Base-by-base conservation (phyloP, 1,140 invertebrate genomes). In the Heliconius himera region DNA sequence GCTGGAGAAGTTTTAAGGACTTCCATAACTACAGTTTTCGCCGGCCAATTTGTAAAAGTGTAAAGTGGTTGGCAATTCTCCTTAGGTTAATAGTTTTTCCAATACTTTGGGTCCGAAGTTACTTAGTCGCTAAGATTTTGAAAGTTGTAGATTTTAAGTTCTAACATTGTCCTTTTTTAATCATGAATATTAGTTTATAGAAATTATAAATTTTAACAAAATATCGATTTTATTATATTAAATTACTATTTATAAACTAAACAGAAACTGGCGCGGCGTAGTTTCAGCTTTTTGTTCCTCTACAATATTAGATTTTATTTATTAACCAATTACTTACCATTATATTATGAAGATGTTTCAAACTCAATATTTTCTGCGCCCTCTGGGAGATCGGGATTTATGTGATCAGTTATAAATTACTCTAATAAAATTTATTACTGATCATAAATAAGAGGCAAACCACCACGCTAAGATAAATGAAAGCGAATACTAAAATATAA, bases 1-100 rank as follows among this genome's bases (percentile, higher is more conserved):
- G 41, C 11, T 56, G 54, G n/a, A 5, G 74, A 70, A 79, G 72
- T 78, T 74, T 41, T 79, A 46, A 76, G 73, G 38, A 74, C 36
- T 22, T 60, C 73, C 36, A 73, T 70, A 46, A 73, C 76, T 70
- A 77, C 29, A 75, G 54, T 66, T 66, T 56, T 49, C 75, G 60
- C 38, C 38, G 71, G 71, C 36, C 71, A 73, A 72, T 78, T 78
- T 78, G 71, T 38, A 73, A 73, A 74, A 78, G 77, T 74, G 77
- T 73, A 74, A 79, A 79, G 73, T 79, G 73, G 73, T 79, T 72
- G 66, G 66, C 73, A 79, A 79, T 79, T 79, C 73, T 56, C 41
- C n/a, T 29, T 13, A 70, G 73, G 70, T 72, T 70, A 70, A 79
- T 79, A 51, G 54, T 38, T 54, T 72, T 75, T 70, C 70, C 70